Base-by-base conservation (phyloP, 2,888 invertebrate genomes). In the Limnephilus rhombicus region DNA sequence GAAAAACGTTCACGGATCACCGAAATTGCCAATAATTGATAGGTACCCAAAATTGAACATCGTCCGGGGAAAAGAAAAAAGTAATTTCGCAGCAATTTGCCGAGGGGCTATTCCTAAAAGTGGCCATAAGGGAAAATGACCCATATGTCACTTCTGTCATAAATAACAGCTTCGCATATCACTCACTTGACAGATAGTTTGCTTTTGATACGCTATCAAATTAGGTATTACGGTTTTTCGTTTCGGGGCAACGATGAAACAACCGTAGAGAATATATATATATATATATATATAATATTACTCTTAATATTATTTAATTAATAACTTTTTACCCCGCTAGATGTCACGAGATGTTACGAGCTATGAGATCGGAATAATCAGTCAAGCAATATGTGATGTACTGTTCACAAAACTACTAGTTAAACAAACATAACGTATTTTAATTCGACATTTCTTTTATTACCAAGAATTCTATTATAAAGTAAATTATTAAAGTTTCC, bases 21-120 rank as follows among this genome's bases (percentile, higher is more conserved):
- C n/a, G n/a, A n/a, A 68, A 68, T 68, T 68, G 68, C 24, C 68
- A 68, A 68, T 68, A 68, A n/a, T 68, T 68, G 34, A 89, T 89
- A 37, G 88, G 80, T 80, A 89, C 80, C 88, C 88, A 80, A 89
- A 89, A 89, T 89, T 80, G 80, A 89, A n/a, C 87, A 18, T 9
- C 18, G 53, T 68, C 45, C 18, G 37, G 34, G 49, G 18, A 81
- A 37, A 49, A 29, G 45, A 45, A 82, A 90, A 87, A 91, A 85
- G 88, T 82, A 91, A 91, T 91, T 87, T 87, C 29, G 49, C 88
- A 87, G 81, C 91, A 91, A 91, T 91, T 91, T 91, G 53, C 81
- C 53, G 53, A 41, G 29, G 91, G 91, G 34, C 87, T 34, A 85
- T 82, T 31, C 31, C 90, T 5, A 82, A 82, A 41, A 82, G 82